Evolutionary conservation across 2,888 invertebrate species (phyloP).

Genomic region (Chromoteleia sp.): DNA sequence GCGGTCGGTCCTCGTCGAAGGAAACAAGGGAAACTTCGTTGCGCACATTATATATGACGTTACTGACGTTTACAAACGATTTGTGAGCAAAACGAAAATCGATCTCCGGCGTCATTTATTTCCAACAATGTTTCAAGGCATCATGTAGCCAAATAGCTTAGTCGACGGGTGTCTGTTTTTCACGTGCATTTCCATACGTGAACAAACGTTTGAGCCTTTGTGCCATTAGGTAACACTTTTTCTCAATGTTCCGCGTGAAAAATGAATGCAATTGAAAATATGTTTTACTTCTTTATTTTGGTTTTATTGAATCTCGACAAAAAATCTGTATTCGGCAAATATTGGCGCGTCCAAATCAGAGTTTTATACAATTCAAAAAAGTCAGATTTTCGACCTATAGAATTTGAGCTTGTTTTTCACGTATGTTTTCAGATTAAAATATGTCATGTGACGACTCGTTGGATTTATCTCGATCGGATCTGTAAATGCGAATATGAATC

Average conservation of each 20-base stretch:
- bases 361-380: not conserved
- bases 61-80: slow-evolving; percentile 68
- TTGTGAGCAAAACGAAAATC: slow-evolving; percentile 68
- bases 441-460: not conserved
- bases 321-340: not conserved
- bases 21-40: slow-evolving; percentile 25
- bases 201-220: slow-evolving; percentile 29
- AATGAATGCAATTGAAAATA: slow-evolving; percentile 19
- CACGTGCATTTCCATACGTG: slow-evolving; percentile 28
- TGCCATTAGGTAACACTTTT: slow-evolving; percentile 25
- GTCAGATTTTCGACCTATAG: not conserved
- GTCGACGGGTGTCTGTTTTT: slow-evolving; percentile 28
- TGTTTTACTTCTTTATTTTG: slow-evolving; percentile 1
- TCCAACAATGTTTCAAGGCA: slow-evolving; percentile 57
- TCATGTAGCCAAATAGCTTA: slow-evolving; percentile 52
- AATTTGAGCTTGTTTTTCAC: not conserved
- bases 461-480: not conserved
- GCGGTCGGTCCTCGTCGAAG: slow-evolving; percentile 23
- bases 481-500: no score
- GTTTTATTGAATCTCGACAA: not conserved
- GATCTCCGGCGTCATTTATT: slow-evolving; percentile 63
- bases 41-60: slow-evolving; percentile 62
- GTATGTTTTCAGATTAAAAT: not conserved
- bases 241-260: not conserved
- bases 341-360: not conserved